These are phyloP conservation scores for Aldrovandia affinis DNA, from an alignment of 2,797 vertebrate species.

Conservation along the genomic window DNA sequence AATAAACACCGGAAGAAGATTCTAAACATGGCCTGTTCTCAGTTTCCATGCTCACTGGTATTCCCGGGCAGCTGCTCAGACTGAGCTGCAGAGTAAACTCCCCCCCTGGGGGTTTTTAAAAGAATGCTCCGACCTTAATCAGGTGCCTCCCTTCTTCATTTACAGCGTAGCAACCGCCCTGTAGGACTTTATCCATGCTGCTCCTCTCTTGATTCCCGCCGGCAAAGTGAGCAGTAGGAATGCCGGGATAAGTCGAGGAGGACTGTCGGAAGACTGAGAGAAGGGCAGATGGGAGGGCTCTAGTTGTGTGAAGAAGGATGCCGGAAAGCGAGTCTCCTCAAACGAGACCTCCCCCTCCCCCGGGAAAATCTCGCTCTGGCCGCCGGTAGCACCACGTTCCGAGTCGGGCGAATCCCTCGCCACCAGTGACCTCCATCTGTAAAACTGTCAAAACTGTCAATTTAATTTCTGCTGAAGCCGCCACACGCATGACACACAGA, in stretches of 20 bases:
- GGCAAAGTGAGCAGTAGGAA: conserved; percentile 4
- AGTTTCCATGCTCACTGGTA: background rate
- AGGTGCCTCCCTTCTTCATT: background rate
- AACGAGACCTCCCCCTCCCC: too few species aligned
- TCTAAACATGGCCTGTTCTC: background rate
- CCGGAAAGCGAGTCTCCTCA: conserved; percentile 17
- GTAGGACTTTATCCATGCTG: background rate
- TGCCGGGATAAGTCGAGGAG: background rate
- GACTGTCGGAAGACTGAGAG: background rate
- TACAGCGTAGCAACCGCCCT: background rate
- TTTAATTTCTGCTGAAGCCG: conserved; percentile 33
- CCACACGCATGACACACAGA: background rate
- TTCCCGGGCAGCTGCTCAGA: background rate
- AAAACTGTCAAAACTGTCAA: conserved; percentile 52
- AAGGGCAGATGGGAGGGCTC: background rate
- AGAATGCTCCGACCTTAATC: background rate
- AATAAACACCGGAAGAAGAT: background rate
- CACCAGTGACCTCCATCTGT: conserved; percentile 39
- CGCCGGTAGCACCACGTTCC: background rate
- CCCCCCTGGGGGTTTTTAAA: background rate
- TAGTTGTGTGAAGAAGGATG: background rate
- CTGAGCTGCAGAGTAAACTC: background rate
- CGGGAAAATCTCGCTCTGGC: too few species aligned
- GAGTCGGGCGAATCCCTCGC: background rate
- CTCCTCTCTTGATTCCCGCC: background rate